Percentiles rank a stretch among this genome's conserved stretches.
These are phyloP conservation scores for Oryzias woworae DNA, from an alignment of 2,113 vertebrate species.

Conservation along the genomic window DNA sequence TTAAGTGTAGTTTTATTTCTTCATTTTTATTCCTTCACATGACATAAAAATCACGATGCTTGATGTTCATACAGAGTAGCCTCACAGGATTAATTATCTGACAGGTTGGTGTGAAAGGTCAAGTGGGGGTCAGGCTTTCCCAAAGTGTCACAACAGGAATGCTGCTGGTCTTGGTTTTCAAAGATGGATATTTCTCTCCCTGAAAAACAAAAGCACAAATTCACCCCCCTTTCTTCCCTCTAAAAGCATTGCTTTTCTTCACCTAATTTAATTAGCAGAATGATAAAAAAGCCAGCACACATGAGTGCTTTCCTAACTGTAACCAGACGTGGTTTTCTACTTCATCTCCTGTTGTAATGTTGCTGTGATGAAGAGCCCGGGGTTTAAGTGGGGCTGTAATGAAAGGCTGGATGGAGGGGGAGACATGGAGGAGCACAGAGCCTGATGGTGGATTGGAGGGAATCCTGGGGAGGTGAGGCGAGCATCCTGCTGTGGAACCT, in stretches of 20 bases:
- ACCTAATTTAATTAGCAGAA: slow-evolving; percentile 36
- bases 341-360: slow-evolving; percentile 37
- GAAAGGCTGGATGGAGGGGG: slow-evolving; percentile 39
- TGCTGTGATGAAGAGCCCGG: slow-evolving; percentile 47
- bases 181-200: slow-evolving; percentile 29
- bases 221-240: slow-evolving; percentile 14
- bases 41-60: too few relatives aligned
- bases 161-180: slow-evolving; percentile 3
- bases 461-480: slow-evolving; percentile 47
- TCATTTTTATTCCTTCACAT: not conserved
- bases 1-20: slow-evolving; percentile 32
- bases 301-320: slow-evolving; percentile 6
- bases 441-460: slow-evolving; percentile 45
- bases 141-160: slow-evolving; percentile 28
- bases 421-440: slow-evolving; percentile 16
- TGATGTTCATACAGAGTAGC: not conserved
- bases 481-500: slow-evolving; percentile 35
- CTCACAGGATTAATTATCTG: slow-evolving; percentile 17
- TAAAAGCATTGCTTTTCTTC: slow-evolving; percentile 3
- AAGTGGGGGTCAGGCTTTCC: slow-evolving; percentile 8
- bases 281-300: slow-evolving; percentile 27
- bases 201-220: slow-evolving; percentile 46
- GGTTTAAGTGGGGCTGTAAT: slow-evolving; percentile 51
- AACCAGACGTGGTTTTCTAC: slow-evolving; percentile 18
- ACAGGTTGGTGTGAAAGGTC: slow-evolving; percentile 18